phyloP scores from a whole-genome alignment of 2,113 vertebrate species.

The Phodopus roborovskii region DNA sequence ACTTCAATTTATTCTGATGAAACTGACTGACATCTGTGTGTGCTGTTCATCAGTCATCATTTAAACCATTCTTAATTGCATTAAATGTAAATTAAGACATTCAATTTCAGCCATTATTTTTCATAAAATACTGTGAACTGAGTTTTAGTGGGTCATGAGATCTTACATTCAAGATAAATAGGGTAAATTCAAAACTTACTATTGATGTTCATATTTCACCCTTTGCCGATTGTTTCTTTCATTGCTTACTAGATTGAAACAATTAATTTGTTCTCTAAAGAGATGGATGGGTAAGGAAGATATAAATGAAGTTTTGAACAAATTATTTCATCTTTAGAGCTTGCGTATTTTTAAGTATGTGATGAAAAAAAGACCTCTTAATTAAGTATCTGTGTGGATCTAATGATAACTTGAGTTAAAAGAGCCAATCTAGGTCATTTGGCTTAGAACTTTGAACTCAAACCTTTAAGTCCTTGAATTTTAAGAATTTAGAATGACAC shows the following conservation, averaged over 20 bases:
- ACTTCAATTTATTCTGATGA: slow-evolving; percentile 93
- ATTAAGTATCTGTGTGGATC: slow-evolving; percentile 79
- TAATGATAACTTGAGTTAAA: slow-evolving; percentile 84
- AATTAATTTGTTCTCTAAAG: slow-evolving; percentile 89
- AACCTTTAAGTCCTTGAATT: slow-evolving; percentile 36
- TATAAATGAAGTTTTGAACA: slow-evolving; percentile 83
- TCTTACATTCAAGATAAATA: slow-evolving; percentile 91
- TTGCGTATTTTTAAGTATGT: slow-evolving; percentile 83
- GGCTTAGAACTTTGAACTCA: slow-evolving; percentile 76
- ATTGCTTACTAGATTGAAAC: slow-evolving; percentile 88
- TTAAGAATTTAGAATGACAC: slow-evolving; percentile 68
- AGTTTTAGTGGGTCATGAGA: slow-evolving; percentile 97
- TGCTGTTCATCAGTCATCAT: slow-evolving; percentile 98
- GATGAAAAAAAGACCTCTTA: slow-evolving; percentile 77
- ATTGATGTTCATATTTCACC: slow-evolving; percentile 91
- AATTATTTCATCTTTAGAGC: slow-evolving; percentile 85
- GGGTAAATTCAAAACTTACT: slow-evolving; percentile 89
- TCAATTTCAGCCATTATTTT: slow-evolving; percentile 99
- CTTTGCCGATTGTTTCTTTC: slow-evolving; percentile 88
- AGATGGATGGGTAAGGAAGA: slow-evolving; percentile 86
- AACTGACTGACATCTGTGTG: slow-evolving; percentile 96
- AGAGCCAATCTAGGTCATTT: slow-evolving; percentile 70
- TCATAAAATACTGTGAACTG: slow-evolving; percentile 98
- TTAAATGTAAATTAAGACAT: slow-evolving; percentile 99
- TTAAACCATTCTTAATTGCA: slow-evolving; percentile 99